These are phyloP conservation scores for Apotomis turbidana DNA, from an alignment of 2,888 invertebrate species.

Conservation along the genomic window DNA sequence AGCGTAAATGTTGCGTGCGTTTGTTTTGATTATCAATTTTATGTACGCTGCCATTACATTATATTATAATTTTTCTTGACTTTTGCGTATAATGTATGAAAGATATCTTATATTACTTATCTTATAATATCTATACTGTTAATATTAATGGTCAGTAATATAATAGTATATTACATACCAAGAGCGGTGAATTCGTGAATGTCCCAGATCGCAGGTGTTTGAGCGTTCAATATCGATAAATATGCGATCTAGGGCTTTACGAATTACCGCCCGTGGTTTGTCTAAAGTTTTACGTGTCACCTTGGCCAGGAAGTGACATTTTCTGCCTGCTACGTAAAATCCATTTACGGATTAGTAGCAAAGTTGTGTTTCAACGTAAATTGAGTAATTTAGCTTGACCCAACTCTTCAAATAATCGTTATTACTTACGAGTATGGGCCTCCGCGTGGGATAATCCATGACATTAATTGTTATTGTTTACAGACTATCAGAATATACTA, in stretches of 20 bases:
- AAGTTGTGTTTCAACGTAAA: constrained; percentile 46
- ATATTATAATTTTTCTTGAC: not conserved
- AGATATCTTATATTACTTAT: not conserved
- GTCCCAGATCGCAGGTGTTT: too few relatives aligned
- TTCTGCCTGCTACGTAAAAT: constrained; percentile 12
- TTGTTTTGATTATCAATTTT: constrained; percentile 6
- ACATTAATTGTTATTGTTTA: constrained; percentile 32
- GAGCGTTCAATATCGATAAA: too few relatives aligned
- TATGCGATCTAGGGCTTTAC: too few relatives aligned
- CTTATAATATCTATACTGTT: too few relatives aligned
- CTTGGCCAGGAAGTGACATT: too few relatives aligned
- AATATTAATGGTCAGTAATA: not conserved
- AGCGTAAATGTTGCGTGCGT: constrained; percentile 10
- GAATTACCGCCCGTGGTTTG: too few relatives aligned
- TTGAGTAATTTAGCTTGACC: constrained; percentile 48
- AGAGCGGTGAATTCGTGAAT: too few relatives aligned
- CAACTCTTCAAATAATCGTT: constrained; percentile 44
- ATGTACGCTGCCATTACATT: not conserved
- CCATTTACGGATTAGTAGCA: constrained; percentile 45
- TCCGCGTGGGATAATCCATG: constrained; percentile 31
- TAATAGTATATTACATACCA: not conserved
- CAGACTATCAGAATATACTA: constrained; percentile 21
- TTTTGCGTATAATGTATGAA: not conserved
- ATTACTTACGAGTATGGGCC: constrained; percentile 37
- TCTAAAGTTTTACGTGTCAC: too few relatives aligned